Evolutionary conservation across 2,113 vertebrate species (phyloP), one percentile per base, ranked within the genome.

Genomic region (Geothlypis trichas): DNA sequence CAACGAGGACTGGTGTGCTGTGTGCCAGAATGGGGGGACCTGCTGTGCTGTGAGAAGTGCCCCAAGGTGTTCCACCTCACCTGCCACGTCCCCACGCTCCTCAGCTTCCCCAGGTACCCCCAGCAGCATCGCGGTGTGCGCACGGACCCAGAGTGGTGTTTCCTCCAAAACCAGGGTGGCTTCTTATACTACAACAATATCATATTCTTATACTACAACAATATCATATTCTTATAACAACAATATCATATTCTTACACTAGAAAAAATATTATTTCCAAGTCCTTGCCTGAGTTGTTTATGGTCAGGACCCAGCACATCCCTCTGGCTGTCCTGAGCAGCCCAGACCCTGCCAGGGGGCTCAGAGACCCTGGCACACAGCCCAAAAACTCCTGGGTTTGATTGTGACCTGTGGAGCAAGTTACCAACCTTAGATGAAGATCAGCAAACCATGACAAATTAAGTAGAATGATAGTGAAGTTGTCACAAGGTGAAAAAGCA

Each of bases 41-140:
- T 99, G 16, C 96, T 99, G 26, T 99, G 99, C 96, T 99, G 99
- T 88, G 99, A 99, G 94, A 99, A 98, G 96, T 99, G 99, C 96
- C 99, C 99, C 23, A 99, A 99, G 97, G 99, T 99, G 91, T 99
- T 99, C 97, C 99, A 99, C 97, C 99, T 99, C 95, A 99, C 99
- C 93, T 99, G 99, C 90, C 99, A 99, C 23, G 99, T 99, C 72
- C 99, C 99, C 21, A 99, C 98, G 1, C 98, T 99, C n/a, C 98
- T 98, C 96, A 98, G 98, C 91, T 98, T 98, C 87, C 99, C 98
- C 93, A 99, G 99, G 98, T 99, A 98, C 78, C 35, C 49, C 2
- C 52, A 19, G 62, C 78, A 57, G 83, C 6, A 1, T 44, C 1
- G 6, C 5, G 15, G 37, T 39, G 37, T 11, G 37, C 7, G 52